Conservation (phyloP, 2,888 invertebrate genomes). For the Drosophila dives region DNA sequence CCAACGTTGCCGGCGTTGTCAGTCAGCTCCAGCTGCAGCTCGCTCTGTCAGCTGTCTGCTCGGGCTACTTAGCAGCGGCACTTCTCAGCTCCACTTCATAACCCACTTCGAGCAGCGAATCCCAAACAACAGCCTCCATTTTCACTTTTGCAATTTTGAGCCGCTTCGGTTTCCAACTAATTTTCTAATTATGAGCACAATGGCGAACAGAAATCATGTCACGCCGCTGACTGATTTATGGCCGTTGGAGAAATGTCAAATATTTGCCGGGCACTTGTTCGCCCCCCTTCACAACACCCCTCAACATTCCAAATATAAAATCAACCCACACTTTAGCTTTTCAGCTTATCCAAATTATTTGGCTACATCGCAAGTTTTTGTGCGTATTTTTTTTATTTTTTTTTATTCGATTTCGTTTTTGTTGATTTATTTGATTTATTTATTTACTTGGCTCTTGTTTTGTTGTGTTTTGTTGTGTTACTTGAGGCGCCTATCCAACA, state of each 20-base stretch:
- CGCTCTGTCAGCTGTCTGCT: constrained; percentile 27
- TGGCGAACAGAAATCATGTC: constrained; percentile 82
- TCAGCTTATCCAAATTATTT: constrained; percentile 71
- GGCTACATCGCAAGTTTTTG: constrained; percentile 46
- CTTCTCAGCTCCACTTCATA: constrained; percentile 19
- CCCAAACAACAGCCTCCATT: constrained; percentile 1
- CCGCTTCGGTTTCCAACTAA: constrained; percentile 61
- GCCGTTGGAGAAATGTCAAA: constrained; percentile 85
- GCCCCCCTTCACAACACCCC: not conserved
- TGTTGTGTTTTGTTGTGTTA: constrained; percentile 29
- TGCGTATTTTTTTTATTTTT: constrained; percentile 17
- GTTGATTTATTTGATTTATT: constrained; percentile 77
- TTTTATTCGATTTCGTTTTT: constrained; percentile 26
- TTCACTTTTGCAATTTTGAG: constrained; percentile 37
- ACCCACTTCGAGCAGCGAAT: constrained; percentile 29
- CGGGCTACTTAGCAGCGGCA: constrained; percentile 50
- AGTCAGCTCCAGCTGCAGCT: constrained; percentile 40
- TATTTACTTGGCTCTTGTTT: constrained; percentile 65
- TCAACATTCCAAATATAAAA: constrained; percentile 3
- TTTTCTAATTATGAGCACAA: constrained; percentile 84
- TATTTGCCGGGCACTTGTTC: constrained; percentile 58
- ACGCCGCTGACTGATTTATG: constrained; percentile 84
- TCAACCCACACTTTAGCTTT: constrained; percentile 57
- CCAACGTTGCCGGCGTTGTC: constrained; percentile 28
- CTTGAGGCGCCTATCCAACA: constrained; percentile 48